A percentile compares a stretch with the other conserved stretches of the same genome.
Conservation (phyloP, 2,113 vertebrate genomes). For the Perccottus glenii region DNA sequence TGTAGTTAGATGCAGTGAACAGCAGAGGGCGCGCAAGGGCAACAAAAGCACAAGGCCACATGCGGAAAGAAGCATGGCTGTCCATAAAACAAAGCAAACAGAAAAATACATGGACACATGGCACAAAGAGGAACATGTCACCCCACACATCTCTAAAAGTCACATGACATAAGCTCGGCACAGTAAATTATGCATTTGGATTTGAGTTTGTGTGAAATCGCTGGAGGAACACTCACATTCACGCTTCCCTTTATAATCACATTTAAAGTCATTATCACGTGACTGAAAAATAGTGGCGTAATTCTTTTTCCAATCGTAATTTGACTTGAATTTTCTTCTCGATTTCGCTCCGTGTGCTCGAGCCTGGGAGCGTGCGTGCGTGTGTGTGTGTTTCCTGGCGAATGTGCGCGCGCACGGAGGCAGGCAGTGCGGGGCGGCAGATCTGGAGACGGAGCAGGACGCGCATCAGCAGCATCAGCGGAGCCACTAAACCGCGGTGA, state of each 20-base stretch:
- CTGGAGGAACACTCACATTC: neutral
- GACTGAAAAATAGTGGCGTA: no score
- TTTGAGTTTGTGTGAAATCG: no score
- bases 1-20: neutral
- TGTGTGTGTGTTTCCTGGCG: neutral
- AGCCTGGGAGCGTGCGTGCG: neutral
- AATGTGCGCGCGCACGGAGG: constrained; percentile 4
- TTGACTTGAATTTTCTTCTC: neutral
- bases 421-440: neutral
- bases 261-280: no score
- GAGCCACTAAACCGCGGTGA: constrained; percentile 8
- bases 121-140: neutral
- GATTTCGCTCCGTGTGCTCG: neutral
- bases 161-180: neutral
- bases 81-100: neutral
- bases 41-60: neutral
- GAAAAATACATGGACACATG: neutral
- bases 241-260: neutral
- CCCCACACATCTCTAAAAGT: no score
- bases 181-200: no score
- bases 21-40: neutral
- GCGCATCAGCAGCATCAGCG: constrained; percentile 8
- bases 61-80: constrained; percentile 2
- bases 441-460: neutral
- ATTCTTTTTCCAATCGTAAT: no score